phyloP scores from a whole-genome alignment of 2,113 vertebrate genomes.

The Edolisoma coerulescens region DNA sequence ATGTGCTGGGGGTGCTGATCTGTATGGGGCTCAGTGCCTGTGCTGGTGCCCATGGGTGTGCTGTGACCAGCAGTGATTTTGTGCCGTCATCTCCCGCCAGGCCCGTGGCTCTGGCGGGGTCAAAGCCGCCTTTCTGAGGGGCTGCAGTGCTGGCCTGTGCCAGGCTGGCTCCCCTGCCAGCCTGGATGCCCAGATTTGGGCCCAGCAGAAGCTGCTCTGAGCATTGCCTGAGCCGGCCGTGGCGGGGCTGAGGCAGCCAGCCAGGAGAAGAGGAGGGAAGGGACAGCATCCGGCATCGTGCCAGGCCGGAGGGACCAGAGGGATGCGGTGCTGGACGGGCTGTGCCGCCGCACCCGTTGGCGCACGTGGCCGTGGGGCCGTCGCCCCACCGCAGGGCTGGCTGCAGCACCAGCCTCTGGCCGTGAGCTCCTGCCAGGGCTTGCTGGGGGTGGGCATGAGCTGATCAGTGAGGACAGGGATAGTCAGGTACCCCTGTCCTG shows the following conservation, averaged over 20 bases:
- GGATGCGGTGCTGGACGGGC: background rate
- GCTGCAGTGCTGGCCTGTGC: background rate
- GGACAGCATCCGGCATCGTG: fast-evolving
- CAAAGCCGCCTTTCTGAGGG: fast-evolving
- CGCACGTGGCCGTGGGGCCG: fast-evolving
- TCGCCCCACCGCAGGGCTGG: background rate
- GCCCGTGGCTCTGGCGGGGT: fast-evolving
- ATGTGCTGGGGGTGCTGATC: background rate
- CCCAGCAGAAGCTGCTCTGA: fast-evolving
- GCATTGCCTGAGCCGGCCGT: fast-evolving
- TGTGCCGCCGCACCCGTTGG: background rate
- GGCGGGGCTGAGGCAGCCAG: background rate
- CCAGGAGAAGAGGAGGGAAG: background rate
- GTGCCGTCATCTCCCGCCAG: fast-evolving
- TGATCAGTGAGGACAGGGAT: background rate
- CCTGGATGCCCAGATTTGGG: background rate
- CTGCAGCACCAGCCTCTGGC: background rate
- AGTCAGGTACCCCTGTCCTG: background rate
- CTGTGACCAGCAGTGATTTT: background rate
- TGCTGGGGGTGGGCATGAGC: background rate
- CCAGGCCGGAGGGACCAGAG: fast-evolving
- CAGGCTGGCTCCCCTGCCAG: fast-evolving
- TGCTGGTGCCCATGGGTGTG: background rate
- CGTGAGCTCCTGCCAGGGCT: background rate
- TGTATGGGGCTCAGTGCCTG: fast-evolving